Base-by-base conservation (phyloP, 35 echinoderm and acorn worm genomes). In the Eucidaris tribuloides region DNA sequence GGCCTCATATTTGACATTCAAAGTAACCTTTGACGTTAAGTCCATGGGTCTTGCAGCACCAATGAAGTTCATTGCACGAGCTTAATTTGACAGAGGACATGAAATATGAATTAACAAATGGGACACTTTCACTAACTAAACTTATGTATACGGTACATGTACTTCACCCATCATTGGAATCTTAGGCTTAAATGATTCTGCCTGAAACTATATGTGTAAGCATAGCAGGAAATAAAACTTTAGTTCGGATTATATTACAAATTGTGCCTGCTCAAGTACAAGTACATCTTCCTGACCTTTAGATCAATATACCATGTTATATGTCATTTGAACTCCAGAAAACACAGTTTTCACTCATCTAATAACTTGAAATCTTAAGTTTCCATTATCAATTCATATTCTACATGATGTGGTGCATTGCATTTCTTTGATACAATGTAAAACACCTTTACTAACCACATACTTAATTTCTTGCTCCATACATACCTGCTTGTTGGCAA, bases 401-500 rank as follows among this genome's bases (percentile, higher is more conserved):
- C 9, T 66, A 66, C 15, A 19, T 7, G 7, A 29, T 14, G 11
- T 28, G 9, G 9, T 29, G 7, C 7, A 7, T 14, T 29, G 9
- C 9, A 28, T 66, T 17, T 19, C 15, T 28, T 66, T 19, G 7
- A 17, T 17, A 66, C 13, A 66, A 14, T 9, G 7, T 14, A 19
- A 19, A 28, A 19, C 7, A 31, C 7, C 15, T 66, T 9, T 7
- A 28, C 7, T 19, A 66, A 9, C 7, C 15, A 19, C 13, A 28
- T 66, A 9, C 13, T 9, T 31, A 66, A 15, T 9, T 66, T 66
- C 6, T 77, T 11, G 14, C 30, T 60, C 14, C 76, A 23, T 54
- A 20, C 65, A 23, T 76, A 93, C 94, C 86, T 97, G 90, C 63
- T 97, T 97, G 43, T 93, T 97, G 44, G 94, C 94, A 92, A 92